These are phyloP conservation scores for Leucozona laternaria DNA, from an alignment of 2,888 invertebrate species.

Conservation along the genomic window DNA sequence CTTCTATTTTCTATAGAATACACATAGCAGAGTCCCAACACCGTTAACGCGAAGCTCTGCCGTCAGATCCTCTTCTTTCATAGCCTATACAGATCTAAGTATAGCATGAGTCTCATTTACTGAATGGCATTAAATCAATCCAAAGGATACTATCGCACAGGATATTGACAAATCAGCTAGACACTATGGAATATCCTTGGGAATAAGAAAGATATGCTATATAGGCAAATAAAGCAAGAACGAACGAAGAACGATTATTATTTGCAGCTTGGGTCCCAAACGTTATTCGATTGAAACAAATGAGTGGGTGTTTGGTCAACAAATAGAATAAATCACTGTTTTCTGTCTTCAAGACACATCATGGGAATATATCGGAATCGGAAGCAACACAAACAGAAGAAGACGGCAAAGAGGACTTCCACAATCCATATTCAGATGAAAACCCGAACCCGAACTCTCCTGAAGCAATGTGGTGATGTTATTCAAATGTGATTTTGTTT, in stretches of 20 bases:
- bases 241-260: constrained; percentile 50
- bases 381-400: constrained; percentile 11
- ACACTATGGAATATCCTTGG: constrained; percentile 57
- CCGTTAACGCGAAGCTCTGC: constrained; percentile 36
- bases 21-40: too few species aligned
- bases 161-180: constrained; percentile 74
- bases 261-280: constrained; percentile 61
- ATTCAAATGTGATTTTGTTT: constrained; percentile 56
- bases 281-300: constrained; percentile 74
- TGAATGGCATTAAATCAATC: constrained; percentile 65
- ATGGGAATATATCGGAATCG: constrained; percentile 12
- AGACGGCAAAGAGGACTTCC: constrained; percentile 10
- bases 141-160: constrained; percentile 70
- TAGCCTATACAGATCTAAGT: constrained; percentile 25
- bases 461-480: constrained; percentile 37
- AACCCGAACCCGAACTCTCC: constrained; percentile 7
- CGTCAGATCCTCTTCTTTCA: constrained; percentile 31
- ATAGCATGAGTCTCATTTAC: constrained; percentile 58
- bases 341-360: constrained; percentile 40
- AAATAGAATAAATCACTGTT: constrained; percentile 70
- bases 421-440: constrained; percentile 3
- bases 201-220: constrained; percentile 14
- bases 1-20: too few species aligned
- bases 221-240: constrained; percentile 10
- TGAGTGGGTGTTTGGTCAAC: constrained; percentile 73